Percentiles rank a stretch among this genome's conserved stretches.
phyloP scores from a whole-genome alignment of 1,140 invertebrate genomes.

The Oscheius sp. region DNA sequence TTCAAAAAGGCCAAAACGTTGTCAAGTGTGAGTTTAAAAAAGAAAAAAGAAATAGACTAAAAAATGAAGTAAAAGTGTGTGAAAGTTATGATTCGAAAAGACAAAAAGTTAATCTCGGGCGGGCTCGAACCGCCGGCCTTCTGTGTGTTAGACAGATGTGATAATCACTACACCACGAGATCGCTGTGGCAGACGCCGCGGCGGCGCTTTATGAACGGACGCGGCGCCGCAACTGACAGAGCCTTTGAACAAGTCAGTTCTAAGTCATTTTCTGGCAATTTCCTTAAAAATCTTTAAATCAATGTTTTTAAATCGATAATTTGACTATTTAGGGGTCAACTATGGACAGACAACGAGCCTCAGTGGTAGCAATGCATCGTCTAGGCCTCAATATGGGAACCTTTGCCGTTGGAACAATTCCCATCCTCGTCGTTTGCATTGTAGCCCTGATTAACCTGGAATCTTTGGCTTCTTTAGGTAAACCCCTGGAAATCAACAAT shows the following conservation, averaged over 20 bases:
- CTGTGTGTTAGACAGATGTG: constrained; percentile 35
- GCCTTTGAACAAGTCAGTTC: too few species aligned
- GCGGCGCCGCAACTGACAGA: neutral
- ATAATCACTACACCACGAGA: constrained; percentile 4
- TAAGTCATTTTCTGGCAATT: too few species aligned
- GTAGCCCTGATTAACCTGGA: constrained; percentile 36
- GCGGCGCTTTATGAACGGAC: neutral
- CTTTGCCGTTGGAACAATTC: constrained; percentile 42
- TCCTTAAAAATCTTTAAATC: too few species aligned
- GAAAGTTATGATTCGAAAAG: too few species aligned
- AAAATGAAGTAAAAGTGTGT: too few species aligned
- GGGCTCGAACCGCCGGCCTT: constrained; percentile 47
- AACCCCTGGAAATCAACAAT: neutral
- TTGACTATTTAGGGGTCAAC: neutral
- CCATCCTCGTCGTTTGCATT: constrained; percentile 42
- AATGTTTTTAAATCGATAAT: too few species aligned
- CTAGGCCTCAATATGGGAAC: constrained; percentile 43
- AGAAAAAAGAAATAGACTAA: too few species aligned
- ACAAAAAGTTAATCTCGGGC: constrained; percentile 40
- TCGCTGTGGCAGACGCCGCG: neutral
- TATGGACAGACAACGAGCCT: neutral
- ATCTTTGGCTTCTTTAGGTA: constrained; percentile 11
- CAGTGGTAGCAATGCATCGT: constrained; percentile 41
- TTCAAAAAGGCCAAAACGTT: neutral
- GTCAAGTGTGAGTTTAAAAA: neutral